Base-by-base conservation (phyloP, 92 coral and sea anemone species). In the Nematostella vectensis region DNA sequence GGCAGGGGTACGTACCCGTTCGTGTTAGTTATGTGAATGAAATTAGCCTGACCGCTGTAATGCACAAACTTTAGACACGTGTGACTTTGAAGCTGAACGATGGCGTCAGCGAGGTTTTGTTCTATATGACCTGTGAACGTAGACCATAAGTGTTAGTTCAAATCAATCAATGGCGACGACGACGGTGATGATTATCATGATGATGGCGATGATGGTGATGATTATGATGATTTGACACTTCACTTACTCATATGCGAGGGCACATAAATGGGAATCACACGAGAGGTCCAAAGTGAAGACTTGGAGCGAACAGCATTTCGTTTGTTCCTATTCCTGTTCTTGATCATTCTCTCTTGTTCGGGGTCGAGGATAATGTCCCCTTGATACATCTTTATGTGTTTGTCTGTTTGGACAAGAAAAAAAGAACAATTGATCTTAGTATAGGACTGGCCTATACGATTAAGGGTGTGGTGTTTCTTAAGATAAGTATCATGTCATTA, bases 61-160 rank as follows among this genome's bases (percentile, higher is more conserved):
- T 76, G 88, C 11, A 86, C 87, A 56, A 86, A 86, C 18, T 71
- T 74, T 25, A 86, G 68, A 57, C 96, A 86, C 20, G 96, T 86
- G 61, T 76, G 57, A 25, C 56, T 63, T 36, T 81, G 78, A 48
- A 86, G 72, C 15, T 51, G 48, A 1, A 57, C 25, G 33, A 86
- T 68, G 9, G 89, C 96, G 53, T 62, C 54, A 42, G 52, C 19
- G 31, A 86, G 59, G 62, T 76, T 81, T 3, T n/a, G 3, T 4
- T 4, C 23, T 27, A 77, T 82, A 47, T 70, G 66, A 57, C 37
- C 81, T 72, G 74, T 10, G 42, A 19, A 4, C 0, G 3, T 23
- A 37, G 9, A 36, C 8, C 42, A 36, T 36, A 15, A n/a, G n/a
- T n/a, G n/a, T n/a, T n/a, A n/a, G n/a, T n/a, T n/a, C n/a, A n/a